Conservation (phyloP, 2,113 vertebrate species). For the Forbesichthys papilliferus region DNA sequence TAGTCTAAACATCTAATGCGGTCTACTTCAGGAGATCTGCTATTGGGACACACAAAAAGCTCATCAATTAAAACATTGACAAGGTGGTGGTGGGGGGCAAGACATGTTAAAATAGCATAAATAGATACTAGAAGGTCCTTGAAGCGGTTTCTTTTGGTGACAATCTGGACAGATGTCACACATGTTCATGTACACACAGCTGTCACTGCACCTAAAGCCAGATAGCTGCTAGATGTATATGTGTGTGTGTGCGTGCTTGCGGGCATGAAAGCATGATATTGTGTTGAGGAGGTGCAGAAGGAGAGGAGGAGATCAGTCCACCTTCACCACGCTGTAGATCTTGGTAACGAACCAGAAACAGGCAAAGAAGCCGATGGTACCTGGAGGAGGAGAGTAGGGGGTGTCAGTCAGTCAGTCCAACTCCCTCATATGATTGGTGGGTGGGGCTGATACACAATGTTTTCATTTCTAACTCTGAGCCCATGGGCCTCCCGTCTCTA, state of each 20-base stretch:
- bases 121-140: too few relatives aligned
- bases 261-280: too few relatives aligned
- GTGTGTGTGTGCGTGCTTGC: background rate
- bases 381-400: constrained; percentile 23
- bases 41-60: background rate
- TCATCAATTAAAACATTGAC: constrained; percentile 2
- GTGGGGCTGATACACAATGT: too few relatives aligned
- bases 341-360: constrained; percentile 65
- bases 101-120: too few relatives aligned
- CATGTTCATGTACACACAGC: constrained; percentile 2
- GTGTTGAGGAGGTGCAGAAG: background rate
- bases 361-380: constrained; percentile 57
- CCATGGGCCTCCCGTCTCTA: too few relatives aligned
- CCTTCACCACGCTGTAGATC: constrained; percentile 65
- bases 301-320: constrained; percentile 40
- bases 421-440: too few relatives aligned
- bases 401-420: too few relatives aligned
- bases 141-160: too few relatives aligned
- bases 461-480: too few relatives aligned
- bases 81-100: too few relatives aligned
- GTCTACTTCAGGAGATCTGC: background rate
- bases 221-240: background rate
- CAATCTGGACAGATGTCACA: too few relatives aligned
- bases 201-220: background rate
- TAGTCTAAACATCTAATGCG: constrained; percentile 1